These are phyloP conservation scores for Choristoneura rosaceana DNA, from an alignment of 2,888 invertebrate genomes.

Conservation along the genomic window DNA sequence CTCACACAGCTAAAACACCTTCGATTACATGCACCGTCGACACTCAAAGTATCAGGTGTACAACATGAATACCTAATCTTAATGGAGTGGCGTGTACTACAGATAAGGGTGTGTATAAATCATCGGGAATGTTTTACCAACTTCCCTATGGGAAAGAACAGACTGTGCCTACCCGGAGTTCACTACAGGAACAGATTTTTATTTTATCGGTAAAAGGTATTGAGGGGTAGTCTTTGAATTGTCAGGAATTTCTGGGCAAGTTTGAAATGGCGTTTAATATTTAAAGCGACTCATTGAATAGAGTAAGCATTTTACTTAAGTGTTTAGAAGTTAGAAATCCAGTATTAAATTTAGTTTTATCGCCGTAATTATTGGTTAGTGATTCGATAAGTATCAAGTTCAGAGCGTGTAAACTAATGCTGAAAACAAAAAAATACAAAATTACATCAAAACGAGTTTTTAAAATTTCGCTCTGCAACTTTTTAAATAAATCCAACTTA, in stretches of 20 bases:
- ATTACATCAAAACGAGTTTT: neutral
- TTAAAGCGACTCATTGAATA: constrained; percentile 19
- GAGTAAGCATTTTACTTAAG: neutral
- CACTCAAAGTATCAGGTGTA: constrained; percentile 80
- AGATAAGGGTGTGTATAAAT: constrained; percentile 79
- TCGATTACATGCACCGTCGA: constrained; percentile 27
- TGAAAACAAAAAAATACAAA: neutral
- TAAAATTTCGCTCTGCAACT: neutral
- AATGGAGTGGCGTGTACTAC: constrained; percentile 72
- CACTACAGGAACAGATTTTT: constrained; percentile 58
- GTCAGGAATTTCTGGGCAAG: constrained; percentile 54
- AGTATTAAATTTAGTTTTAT: neutral
- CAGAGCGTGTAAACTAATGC: neutral
- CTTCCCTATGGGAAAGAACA: constrained; percentile 79
- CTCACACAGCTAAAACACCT: constrained; percentile 18
- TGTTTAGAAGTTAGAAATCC: too few relatives aligned
- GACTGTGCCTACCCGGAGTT: constrained; percentile 59
- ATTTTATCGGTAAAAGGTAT: constrained; percentile 48
- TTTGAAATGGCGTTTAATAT: constrained; percentile 32
- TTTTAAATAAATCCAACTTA: neutral
- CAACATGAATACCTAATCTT: constrained; percentile 82
- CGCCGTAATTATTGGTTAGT: too few relatives aligned
- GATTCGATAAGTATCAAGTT: too few relatives aligned
- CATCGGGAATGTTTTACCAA: constrained; percentile 74
- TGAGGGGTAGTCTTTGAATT: constrained; percentile 48